Evolutionary conservation across 2,113 vertebrate genomes (phyloP), one percentile per base, ranked within the genome.

Genomic region (Noturus placidus): DNA sequence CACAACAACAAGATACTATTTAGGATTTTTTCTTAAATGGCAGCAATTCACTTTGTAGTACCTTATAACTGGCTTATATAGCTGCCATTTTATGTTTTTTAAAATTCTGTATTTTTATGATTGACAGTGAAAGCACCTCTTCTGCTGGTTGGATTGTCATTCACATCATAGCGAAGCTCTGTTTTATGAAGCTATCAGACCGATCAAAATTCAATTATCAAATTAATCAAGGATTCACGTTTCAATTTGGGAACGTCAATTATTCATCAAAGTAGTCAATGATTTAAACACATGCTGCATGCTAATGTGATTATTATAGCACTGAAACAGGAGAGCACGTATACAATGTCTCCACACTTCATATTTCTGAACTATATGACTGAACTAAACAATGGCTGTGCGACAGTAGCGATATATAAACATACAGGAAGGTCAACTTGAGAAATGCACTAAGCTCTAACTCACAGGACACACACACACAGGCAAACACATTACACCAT

Each of bases 231-330:
- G 59, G 46, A 50, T 56, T 33, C 78, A 30, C 13, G 30, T 82
- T 82, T 82, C 65, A 72, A 82, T 82, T 30, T 74, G 27, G 72
- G 25, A 76, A 61, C 1, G 11, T 87, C 5, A 83, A 76, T 76
- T 87, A 76, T 87, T 69, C 35, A 87, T 80, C 42, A 87, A 76
- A 63, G 30, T 46, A 82, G 79, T 82, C 65, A 74, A 74, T 72
- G 17, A 30, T 57, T 27, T 83, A 25, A 72, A 46, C 35, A 87
- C 35, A 83, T 57, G 35, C 67, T 83, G 67, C 69, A 74, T 83
- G 38, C 50, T 87, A 87, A 86, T 67, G 33, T 67, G 76, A 67
- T 87, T 87, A 74, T 82, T 74, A 63, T 17, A 87, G 30, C n/a
- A 61, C 9, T 82, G 79, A 70, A 74, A 33, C 38, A 63, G 17